phyloP scores from a whole-genome alignment of 2,113 vertebrate species.

The Thunnus thynnus region DNA sequence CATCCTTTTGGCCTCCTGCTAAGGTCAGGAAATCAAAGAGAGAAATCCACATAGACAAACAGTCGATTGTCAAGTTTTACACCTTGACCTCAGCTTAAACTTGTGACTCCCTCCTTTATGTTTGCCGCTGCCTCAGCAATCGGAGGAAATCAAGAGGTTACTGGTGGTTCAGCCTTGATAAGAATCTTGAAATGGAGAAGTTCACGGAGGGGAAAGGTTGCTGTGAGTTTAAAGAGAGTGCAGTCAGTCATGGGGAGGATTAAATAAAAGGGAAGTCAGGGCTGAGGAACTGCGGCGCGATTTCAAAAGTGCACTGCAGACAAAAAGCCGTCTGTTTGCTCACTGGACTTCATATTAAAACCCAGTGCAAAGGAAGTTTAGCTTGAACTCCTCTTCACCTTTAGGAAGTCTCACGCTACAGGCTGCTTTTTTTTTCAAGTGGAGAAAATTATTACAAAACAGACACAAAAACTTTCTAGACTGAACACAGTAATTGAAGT shows the following conservation, averaged over 20 bases:
- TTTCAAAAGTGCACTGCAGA: constrained; percentile 76
- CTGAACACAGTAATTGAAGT: constrained; percentile 4
- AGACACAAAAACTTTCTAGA: constrained; percentile 1
- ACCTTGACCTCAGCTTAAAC: constrained; percentile 82
- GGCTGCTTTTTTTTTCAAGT: constrained; percentile 19
- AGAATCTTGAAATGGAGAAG: constrained; percentile 86
- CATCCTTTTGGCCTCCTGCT: constrained; percentile 60
- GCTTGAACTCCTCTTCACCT: constrained; percentile 79
- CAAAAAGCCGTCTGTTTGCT: constrained; percentile 79
- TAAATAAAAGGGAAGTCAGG: constrained; percentile 81
- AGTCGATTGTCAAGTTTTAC: constrained; percentile 81
- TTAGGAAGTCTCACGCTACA: constrained; percentile 44
- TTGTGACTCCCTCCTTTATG: constrained; percentile 74
- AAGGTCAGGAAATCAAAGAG: constrained; percentile 80
- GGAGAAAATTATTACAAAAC: constrained; percentile 2
- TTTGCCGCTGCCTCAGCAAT: constrained; percentile 71
- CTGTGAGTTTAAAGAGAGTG: constrained; percentile 82
- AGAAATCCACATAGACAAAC: constrained; percentile 77
- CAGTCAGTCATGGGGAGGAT: constrained; percentile 82
- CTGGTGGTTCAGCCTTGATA: constrained; percentile 83
- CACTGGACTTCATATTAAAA: constrained; percentile 67
- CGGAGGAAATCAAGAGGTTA: constrained; percentile 83
- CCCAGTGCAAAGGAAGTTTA: constrained; percentile 51
- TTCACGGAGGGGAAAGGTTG: constrained; percentile 84
- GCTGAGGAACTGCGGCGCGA: constrained; percentile 66